Evolutionary conservation across 2,113 vertebrate genomes (phyloP).

Genomic region (Apeltes quadracus): DNA sequence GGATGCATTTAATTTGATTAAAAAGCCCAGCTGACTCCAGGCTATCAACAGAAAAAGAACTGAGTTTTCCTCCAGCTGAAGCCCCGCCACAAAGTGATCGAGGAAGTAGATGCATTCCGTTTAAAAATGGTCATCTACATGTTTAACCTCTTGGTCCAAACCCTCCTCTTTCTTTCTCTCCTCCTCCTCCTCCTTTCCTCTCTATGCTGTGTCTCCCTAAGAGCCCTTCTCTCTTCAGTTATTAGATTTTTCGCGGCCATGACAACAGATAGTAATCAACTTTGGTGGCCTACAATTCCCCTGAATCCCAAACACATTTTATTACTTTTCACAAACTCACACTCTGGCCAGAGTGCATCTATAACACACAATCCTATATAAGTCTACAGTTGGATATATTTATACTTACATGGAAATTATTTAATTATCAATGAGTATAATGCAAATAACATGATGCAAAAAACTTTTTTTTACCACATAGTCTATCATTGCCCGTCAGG

Average conservation of each 20-base stretch:
- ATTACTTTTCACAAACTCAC: slow-evolving; percentile 14
- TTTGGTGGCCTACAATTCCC: slow-evolving; percentile 32
- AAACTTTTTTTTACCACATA: neutral
- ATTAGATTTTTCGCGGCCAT: slow-evolving; percentile 39
- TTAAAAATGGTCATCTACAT: neutral
- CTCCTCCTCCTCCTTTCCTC: neutral
- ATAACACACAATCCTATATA: neutral
- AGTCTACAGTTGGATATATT: neutral
- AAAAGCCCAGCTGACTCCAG: too few relatives aligned
- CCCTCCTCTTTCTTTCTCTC: neutral
- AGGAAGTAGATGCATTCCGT: too few relatives aligned
- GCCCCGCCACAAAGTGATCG: neutral
- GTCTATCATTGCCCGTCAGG: neutral
- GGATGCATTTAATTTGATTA: too few relatives aligned
- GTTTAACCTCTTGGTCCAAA: neutral
- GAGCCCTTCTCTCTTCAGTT: slow-evolving; percentile 17
- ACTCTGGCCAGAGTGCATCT: slow-evolving; percentile 19
- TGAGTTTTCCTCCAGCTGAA: too few relatives aligned
- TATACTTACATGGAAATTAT: neutral
- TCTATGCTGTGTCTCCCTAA: neutral
- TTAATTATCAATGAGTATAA: neutral
- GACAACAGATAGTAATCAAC: slow-evolving; percentile 55
- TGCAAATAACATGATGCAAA: neutral
- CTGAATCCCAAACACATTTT: slow-evolving; percentile 22
- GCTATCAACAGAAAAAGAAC: too few relatives aligned